A percentile compares a stretch with the other conserved stretches of the same genome.
Conservation (phyloP, 2,888 invertebrate species). For the Atethmia centrago region DNA sequence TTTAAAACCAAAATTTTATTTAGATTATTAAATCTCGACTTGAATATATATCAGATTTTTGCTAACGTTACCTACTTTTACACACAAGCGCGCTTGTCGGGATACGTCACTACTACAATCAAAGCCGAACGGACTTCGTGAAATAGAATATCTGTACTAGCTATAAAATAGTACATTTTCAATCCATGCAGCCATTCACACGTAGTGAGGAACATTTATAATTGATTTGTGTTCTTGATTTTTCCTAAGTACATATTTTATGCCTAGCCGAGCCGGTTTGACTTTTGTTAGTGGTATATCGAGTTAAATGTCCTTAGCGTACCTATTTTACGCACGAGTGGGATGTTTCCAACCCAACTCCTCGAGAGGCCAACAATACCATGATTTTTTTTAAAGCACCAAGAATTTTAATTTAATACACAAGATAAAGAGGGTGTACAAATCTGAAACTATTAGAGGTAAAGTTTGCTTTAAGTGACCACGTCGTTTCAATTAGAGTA, state of each 20-base stretch:
- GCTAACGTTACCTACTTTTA: too few species aligned
- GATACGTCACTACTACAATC: too few species aligned
- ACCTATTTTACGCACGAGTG: neutral
- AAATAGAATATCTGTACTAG: too few species aligned
- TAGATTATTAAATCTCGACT: too few species aligned
- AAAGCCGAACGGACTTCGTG: too few species aligned
- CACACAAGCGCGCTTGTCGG: too few species aligned
- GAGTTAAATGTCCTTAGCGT: neutral
- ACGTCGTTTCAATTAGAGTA: neutral
- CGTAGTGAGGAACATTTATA: too few species aligned
- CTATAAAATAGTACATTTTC: neutral
- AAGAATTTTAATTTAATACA: neutral
- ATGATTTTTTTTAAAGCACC: neutral
- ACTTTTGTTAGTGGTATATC: neutral
- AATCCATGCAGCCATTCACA: neutral
- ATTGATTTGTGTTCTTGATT: too few species aligned
- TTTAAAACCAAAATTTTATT: too few species aligned
- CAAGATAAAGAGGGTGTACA: neutral
- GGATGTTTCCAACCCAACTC: neutral
- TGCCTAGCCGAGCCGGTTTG: neutral
- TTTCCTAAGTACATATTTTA: neutral
- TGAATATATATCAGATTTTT: too few species aligned
- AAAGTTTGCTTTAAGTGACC: neutral
- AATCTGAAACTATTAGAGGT: neutral
- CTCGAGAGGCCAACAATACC: neutral